Evolutionary conservation across 2,797 vertebrate genomes (phyloP).

Genomic region (Steatocranus sp.): DNA sequence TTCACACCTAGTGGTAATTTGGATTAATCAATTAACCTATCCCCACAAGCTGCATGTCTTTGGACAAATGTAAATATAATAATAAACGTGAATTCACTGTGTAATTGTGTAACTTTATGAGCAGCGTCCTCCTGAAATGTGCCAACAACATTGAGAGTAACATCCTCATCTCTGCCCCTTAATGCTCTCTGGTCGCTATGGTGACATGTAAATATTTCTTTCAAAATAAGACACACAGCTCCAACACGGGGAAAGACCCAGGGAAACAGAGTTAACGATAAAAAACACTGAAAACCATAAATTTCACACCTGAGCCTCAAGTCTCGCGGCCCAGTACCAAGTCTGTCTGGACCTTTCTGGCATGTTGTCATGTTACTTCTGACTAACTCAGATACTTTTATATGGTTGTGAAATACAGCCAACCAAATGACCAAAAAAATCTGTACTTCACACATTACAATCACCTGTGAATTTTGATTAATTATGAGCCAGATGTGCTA

Average conservation of each 20-base stretch:
- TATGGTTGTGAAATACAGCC: background rate
- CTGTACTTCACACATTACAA: background rate
- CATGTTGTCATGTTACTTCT: background rate
- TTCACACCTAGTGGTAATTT: no score
- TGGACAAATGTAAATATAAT: background rate
- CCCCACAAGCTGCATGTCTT: no score
- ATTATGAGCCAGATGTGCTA: background rate
- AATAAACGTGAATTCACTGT: background rate
- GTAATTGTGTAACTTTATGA: background rate
- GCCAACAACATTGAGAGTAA: background rate
- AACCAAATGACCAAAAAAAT: fast-evolving
- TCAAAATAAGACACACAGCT: fast-evolving
- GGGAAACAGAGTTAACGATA: fast-evolving
- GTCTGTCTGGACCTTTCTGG: background rate
- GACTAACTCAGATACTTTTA: background rate
- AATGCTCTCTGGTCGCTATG: background rate
- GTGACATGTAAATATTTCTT: background rate
- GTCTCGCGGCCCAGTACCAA: fast-evolving
- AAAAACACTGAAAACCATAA: background rate
- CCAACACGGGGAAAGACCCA: background rate
- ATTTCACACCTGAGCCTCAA: fast-evolving
- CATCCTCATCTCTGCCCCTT: background rate
- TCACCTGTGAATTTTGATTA: background rate
- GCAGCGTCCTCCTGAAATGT: fast-evolving
- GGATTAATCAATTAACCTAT: no score